Base-by-base conservation (phyloP, 2,888 invertebrate genomes). In the Orchestes rusci region DNA sequence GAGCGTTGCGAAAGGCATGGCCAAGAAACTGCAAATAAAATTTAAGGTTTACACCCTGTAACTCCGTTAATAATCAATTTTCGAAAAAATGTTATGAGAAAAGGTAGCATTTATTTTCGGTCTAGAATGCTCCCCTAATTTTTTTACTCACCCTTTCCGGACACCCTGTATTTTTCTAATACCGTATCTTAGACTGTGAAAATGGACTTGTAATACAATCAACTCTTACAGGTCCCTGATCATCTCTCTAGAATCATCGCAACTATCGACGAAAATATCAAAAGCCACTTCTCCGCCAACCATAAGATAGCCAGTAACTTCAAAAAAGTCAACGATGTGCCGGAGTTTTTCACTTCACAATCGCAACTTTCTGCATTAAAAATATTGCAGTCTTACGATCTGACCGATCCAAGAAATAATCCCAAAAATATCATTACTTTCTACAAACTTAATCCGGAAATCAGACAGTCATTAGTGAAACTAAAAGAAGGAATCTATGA, bases 271-370 rank as follows among this genome's bases (percentile, higher is more conserved):
- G 33, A 51, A 2, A 56, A 58, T 43, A 48, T 64, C 10, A 56
- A 59, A 35, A 51, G 56, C 33, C 59, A 66, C 34, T 65, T 65
- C 46, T 60, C 64, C 0, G 39, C 48, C 3, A 51, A 64, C 29
- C 57, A 61, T 37, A 68, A 65, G 55, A 43, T 66, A 7, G 57
- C 61, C 8, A 65, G 60, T 46, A 55, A 50, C 17, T 69, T 59
- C 41, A 62, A 59, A 39, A 68, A 65, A 53, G 16, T 40, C 4
- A 57, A 54, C 13, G 32, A 53, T 15, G 57, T 52, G 32, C 67
- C 68, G 3, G 59, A 61, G 10, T 68, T 65, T 16, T 58, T 60
- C 29, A 59, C 55, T 17, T 59, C 54, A 34, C 29, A 48, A 28
- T 43, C 55, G 12, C 64, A 67, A 51, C 45, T 62, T 1, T 51